Evolutionary conservation across 1,140 invertebrate genomes (phyloP).

Genomic region (Hydropsyche tenuis): DNA sequence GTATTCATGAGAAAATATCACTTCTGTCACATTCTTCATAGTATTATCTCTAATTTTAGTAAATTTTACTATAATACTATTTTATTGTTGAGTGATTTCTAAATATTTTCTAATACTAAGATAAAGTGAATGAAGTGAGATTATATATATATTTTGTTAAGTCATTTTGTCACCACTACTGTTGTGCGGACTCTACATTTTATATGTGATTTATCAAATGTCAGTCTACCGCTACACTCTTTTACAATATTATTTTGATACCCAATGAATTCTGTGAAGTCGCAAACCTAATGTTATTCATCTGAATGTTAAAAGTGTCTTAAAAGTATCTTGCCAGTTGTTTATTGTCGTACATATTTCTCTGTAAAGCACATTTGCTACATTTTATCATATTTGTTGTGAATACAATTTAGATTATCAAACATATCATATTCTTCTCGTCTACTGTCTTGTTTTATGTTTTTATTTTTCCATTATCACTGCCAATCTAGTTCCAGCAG

Average conservation of each 20-base stretch:
- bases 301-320: conserved; percentile 20
- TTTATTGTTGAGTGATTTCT: too few relatives aligned
- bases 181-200: background rate
- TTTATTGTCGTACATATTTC: background rate
- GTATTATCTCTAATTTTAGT: conserved; percentile 3
- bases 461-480: conserved; percentile 12
- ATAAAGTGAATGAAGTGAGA: conserved; percentile 25
- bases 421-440: conserved; percentile 1
- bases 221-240: background rate
- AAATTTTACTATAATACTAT: too few relatives aligned
- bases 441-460: background rate
- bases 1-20: conserved; percentile 24
- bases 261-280: background rate
- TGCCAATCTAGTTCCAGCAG: conserved; percentile 27
- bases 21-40: conserved; percentile 24
- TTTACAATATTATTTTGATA: conserved; percentile 1
- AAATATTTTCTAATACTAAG: background rate
- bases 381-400: conserved; percentile 26
- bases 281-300: conserved; percentile 8
- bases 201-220: background rate
- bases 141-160: background rate
- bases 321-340: background rate
- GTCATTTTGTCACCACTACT: background rate
- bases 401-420: conserved; percentile 20
- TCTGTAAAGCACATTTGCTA: conserved; percentile 25